Evolutionary conservation across 2,797 vertebrate species (phyloP).

Genomic region (Strix occidentalis): DNA sequence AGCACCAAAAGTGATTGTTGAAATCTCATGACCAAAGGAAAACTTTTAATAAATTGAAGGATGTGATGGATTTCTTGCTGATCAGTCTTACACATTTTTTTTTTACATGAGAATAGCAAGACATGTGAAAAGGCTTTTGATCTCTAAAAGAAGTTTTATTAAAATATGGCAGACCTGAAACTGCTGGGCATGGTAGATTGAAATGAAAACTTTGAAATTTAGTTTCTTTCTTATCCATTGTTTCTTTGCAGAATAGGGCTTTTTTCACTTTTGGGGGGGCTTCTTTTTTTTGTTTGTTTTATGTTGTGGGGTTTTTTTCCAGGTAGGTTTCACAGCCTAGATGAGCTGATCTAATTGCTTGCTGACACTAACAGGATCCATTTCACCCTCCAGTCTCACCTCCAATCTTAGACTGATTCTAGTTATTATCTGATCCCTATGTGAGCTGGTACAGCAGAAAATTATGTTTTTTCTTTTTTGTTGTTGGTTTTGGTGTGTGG

Average conservation of each 20-base stretch:
- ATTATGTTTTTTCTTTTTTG: neutral
- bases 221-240: neutral
- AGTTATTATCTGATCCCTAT: neutral
- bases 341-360: neutral
- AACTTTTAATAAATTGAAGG: neutral
- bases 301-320: fast-evolving
- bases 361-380: neutral
- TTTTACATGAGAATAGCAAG: neutral
- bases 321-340: neutral
- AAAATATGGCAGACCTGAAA: neutral
- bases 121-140: neutral
- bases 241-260: neutral
- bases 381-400: neutral
- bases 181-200: neutral
- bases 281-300: neutral
- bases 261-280: neutral
- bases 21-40: neutral
- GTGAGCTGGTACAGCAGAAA: neutral
- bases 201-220: neutral
- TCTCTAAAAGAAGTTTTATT: neutral
- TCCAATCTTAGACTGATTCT: neutral
- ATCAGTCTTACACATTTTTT: neutral
- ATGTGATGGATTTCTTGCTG: neutral
- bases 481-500: too few relatives aligned
- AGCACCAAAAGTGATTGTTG: neutral